Percentiles rank a stretch among this genome's conserved stretches.
These are phyloP conservation scores for Gallinago paraguaiae DNA, from an alignment of 2,113 vertebrate genomes.

Conservation along the genomic window DNA sequence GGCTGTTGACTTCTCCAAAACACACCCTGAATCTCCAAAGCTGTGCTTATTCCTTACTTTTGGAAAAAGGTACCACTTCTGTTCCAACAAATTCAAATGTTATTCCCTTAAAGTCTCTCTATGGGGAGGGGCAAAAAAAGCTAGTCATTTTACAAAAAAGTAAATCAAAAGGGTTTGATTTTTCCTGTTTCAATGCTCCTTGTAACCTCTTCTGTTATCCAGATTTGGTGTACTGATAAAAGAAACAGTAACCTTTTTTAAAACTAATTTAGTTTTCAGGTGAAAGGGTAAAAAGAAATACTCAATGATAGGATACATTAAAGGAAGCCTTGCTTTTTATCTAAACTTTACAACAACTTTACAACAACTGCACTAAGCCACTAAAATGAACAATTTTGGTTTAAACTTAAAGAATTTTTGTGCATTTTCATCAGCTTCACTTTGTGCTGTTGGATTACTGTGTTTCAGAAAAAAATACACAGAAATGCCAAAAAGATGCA, in stretches of 20 bases:
- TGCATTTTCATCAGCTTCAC: conserved; percentile 66
- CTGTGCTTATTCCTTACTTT: conserved; percentile 63
- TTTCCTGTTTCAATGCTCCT: not conserved
- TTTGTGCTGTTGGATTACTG: conserved; percentile 55
- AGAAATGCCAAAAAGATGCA: conserved; percentile 55
- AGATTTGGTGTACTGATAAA: not conserved
- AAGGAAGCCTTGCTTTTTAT: conserved; percentile 15
- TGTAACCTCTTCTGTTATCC: not conserved
- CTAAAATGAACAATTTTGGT: conserved; percentile 54
- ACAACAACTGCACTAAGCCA: not conserved
- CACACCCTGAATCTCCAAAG: conserved; percentile 79
- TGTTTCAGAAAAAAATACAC: conserved; percentile 41
- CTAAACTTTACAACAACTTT: conserved; percentile 18
- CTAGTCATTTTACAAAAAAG: conserved; percentile 7
- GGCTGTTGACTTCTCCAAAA: conserved; percentile 23
- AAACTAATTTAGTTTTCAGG: conserved; percentile 1
- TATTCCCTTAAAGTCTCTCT: conserved; percentile 45
- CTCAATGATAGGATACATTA: not conserved
- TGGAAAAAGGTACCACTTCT: conserved; percentile 73
- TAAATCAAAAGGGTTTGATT: not conserved
- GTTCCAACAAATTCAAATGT: conserved; percentile 17
- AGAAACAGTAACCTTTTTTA: not conserved
- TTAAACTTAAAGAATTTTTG: conserved; percentile 47
- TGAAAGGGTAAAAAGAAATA: conserved; percentile 1
- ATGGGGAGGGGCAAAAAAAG: not conserved